phyloP scores from a whole-genome alignment of 2,113 vertebrate species.

The Struthidea cinerea region DNA sequence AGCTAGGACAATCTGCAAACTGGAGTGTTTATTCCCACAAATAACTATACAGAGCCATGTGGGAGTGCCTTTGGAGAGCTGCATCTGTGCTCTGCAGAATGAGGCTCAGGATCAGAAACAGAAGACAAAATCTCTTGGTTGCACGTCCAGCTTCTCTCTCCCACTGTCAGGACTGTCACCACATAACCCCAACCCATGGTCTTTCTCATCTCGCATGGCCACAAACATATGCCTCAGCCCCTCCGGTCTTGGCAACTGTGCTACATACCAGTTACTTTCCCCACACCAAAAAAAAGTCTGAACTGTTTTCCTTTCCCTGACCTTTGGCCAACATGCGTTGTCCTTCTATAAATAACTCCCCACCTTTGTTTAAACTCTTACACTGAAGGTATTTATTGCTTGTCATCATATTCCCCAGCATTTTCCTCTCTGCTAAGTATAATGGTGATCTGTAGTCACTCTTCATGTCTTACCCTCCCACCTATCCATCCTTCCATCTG shows the following conservation, averaged over 20 bases:
- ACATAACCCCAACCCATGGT: rapidly evolving
- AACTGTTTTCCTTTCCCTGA: constrained; percentile 38
- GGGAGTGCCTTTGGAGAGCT: background rate
- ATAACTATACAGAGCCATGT: background rate
- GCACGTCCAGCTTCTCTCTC: background rate
- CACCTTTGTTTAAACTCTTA: constrained; percentile 57
- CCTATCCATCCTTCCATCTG: background rate
- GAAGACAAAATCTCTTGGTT: background rate
- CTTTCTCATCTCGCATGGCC: background rate
- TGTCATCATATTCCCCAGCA: background rate
- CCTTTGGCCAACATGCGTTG: background rate
- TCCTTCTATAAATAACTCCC: constrained; percentile 44
- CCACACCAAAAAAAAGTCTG: background rate
- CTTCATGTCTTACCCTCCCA: background rate
- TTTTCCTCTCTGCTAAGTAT: background rate
- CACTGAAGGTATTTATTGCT: constrained; percentile 51
- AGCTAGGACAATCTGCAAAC: background rate
- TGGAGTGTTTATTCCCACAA: background rate
- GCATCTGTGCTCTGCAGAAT: background rate
- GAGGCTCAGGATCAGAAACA: background rate
- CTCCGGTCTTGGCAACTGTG: background rate
- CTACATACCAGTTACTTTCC: background rate
- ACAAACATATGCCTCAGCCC: background rate
- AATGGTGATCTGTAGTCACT: background rate
- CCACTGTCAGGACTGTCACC: background rate